Evolutionary conservation across 2,113 vertebrate species (phyloP), one percentile per base, ranked within the genome.

Genomic region (Chelonoidis abingdonii): DNA sequence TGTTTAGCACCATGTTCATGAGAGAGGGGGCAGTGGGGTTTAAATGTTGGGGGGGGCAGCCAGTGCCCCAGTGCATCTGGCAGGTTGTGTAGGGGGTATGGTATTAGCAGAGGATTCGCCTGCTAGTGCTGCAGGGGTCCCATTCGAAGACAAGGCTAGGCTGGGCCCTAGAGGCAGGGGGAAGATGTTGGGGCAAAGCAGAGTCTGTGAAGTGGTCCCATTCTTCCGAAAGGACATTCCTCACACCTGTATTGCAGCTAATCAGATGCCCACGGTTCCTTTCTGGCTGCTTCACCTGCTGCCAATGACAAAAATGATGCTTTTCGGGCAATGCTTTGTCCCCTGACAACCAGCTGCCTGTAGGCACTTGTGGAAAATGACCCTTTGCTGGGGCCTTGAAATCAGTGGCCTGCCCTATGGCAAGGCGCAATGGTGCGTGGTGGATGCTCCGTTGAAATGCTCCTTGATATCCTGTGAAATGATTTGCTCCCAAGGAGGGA

Each of bases 381-480:
- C 31, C 35, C 31, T n/a, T 9, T 69, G 65, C 2, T n/a, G 35
- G 8, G 35, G 65, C 16, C 65, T 69, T n/a, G 17, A 35, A n/a
- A n/a, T 21, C 35, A 4, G 17, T 1, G 4, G 2, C n/a, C 35
- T 4, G 27, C 31, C 6, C 7, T 6, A 2, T 16, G 3, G 62
- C n/a, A n/a, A n/a, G 65, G 65, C 65, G 10, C 14, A 35, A 2
- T 16, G 16, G 10, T 35, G 65, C 4, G 17, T 1, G 17, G 65
- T 1, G 8, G 5, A 10, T n/a, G 22, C 72, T 69, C 29, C 7
- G 38, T 44, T 22, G 69, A 69, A n/a, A 38, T 38, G n/a, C 31
- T 38, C 35, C 65, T 72, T 21, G n/a, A 9, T 21, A 8, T 38
- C n/a, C 9, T 5, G n/a, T 38, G n/a, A 72, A 38, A 69, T 69